Conservation (phyloP, 2,113 vertebrate species). For the Mandrillus leucophaeus region DNA sequence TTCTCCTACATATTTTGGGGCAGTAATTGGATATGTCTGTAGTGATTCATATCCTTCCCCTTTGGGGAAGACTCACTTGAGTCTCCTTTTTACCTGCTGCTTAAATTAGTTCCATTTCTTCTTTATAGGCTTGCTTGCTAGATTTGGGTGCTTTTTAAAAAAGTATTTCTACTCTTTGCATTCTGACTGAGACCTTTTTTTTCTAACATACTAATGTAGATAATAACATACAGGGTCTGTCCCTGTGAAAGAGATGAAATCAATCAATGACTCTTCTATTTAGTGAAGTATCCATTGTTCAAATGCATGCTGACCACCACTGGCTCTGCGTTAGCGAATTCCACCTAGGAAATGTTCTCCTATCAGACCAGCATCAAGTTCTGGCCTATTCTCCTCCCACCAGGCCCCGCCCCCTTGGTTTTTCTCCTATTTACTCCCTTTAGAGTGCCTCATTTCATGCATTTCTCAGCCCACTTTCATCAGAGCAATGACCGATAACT, state of each 20-base stretch:
- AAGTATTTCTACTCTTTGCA: background rate
- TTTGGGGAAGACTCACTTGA: background rate
- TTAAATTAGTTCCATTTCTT: background rate
- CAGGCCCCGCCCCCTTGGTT: too few species aligned
- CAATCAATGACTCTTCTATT: background rate
- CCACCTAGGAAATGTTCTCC: background rate
- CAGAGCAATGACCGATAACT: background rate
- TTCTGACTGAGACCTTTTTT: background rate
- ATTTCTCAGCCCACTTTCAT: background rate
- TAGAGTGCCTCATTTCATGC: background rate
- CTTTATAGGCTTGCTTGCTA: background rate
- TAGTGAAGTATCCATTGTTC: background rate
- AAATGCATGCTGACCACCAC: background rate
- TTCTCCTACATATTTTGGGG: background rate
- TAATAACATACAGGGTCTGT: background rate
- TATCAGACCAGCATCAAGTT: background rate
- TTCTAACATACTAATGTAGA: background rate
- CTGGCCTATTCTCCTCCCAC: background rate
- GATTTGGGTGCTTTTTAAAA: background rate
- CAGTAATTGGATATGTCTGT: background rate
- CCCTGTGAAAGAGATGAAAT: background rate
- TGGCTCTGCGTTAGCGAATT: background rate
- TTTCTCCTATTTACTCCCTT: background rate
- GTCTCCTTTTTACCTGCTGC: conserved; percentile 16
- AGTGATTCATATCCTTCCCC: background rate